Conservation (phyloP, 2,888 invertebrate genomes). For the Himalopsyche tibetana region DNA sequence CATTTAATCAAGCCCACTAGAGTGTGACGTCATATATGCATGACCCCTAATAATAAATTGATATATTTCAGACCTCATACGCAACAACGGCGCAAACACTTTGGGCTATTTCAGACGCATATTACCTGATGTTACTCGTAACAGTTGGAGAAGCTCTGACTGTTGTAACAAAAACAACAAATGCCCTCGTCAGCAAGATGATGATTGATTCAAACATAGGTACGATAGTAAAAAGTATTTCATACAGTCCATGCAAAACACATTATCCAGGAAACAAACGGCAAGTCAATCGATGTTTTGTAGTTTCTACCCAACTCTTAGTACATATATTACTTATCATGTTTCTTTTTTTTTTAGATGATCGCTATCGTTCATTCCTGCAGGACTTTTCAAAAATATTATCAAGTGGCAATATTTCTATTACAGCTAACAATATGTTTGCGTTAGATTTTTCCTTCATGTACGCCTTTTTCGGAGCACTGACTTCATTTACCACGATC, state of each 20-base stretch:
- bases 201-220: constrained; percentile 1
- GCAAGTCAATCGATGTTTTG: too few relatives aligned
- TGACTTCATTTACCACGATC: background rate
- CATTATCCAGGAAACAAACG: too few relatives aligned
- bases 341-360: background rate
- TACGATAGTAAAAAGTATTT: background rate
- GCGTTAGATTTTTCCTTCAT: background rate
- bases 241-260: too few relatives aligned
- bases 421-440: background rate
- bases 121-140: constrained; percentile 1
- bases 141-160: background rate
- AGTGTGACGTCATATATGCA: too few relatives aligned
- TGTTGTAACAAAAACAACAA: background rate
- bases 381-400: background rate
- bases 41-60: too few relatives aligned
- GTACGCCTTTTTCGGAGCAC: background rate
- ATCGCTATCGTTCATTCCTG: background rate
- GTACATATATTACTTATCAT: too few relatives aligned
- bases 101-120: constrained; percentile 1
- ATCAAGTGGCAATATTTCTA: background rate
- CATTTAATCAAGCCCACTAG: too few relatives aligned
- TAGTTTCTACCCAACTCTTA: too few relatives aligned
- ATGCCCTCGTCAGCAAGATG: background rate
- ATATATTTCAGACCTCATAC: background rate
- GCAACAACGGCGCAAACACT: constrained; percentile 20